Evolutionary conservation across 2,888 invertebrate species (phyloP).

Genomic region (Elysia crispata): DNA sequence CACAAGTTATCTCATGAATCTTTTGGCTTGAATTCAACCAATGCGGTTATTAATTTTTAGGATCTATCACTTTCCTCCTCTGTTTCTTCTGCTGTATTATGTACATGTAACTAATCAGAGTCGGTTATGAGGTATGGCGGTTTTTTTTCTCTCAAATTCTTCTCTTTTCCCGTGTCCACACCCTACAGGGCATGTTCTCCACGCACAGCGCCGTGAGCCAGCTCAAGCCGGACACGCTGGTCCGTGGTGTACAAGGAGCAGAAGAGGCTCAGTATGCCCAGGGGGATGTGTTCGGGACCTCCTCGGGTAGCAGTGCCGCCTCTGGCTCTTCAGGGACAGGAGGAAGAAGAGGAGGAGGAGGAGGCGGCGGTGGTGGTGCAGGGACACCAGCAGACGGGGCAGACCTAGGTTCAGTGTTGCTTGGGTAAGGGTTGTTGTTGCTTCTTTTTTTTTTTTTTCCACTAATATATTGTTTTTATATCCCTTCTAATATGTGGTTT

Average conservation of each 20-base stretch:
- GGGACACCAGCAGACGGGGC: not conserved
- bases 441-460: not conserved
- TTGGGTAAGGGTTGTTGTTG: conserved; percentile 28
- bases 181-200: conserved; percentile 44
- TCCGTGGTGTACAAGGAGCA: conserved; percentile 58
- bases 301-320: not conserved
- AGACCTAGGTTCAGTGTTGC: conserved; percentile 37
- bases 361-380: too few species aligned
- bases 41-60: too few species aligned
- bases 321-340: conserved; percentile 5
- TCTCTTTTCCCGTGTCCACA: too few species aligned
- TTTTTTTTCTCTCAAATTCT: not conserved
- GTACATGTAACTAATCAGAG: too few species aligned
- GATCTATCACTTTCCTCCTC: too few species aligned
- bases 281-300: conserved; percentile 29
- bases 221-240: conserved; percentile 60
- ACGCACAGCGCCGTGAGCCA: conserved; percentile 48
- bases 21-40: too few species aligned
- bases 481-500: too few species aligned
- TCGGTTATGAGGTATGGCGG: too few species aligned
- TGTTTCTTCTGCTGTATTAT: too few species aligned
- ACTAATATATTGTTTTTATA: too few species aligned
- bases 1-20: too few species aligned
- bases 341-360: not conserved
- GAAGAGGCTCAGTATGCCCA: conserved; percentile 40